Base-by-base conservation (phyloP, 2,888 invertebrate species). In the Cantharis rustica region DNA sequence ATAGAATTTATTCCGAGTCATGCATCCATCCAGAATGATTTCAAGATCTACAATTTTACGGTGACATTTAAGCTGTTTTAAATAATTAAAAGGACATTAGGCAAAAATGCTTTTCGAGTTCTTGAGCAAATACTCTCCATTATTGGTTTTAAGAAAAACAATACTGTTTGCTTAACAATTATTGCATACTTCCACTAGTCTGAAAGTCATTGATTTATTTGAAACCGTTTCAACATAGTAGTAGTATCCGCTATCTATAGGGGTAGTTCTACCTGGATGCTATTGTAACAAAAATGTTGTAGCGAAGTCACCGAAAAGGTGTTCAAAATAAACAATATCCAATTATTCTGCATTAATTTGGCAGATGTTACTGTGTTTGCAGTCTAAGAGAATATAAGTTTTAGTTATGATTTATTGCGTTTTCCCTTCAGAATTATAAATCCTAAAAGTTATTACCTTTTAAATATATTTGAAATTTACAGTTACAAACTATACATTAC, bases 401-500 rank as follows among this genome's bases (percentile, higher is more conserved):
- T 20, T 20, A 66, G 64, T 20, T 66, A 66, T 47, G 64, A 66
- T 66, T 66, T 66, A 66, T 66, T 66, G 23, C 64, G 17, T 20
- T 66, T 20, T 66, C 64, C 64, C 47, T 47, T 20, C 16, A 66
- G 20, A 66, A 66, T 66, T 66, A 66, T 66, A 20, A 20, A 66
- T 66, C 20, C 64, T 10, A 61, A 69, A 69, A 61, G 31, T 69
- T 69, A 69, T 69, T 20, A 61, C 69, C 69, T 69, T 61, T 69
- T 69, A 69, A 69, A 20, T 69, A 69, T 61, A 61, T 20, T 47
- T 69, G 61, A 66, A 66, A 66, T 66, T 66, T 66, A 66, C 64
- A 66, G 64, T 66, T 66, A 66, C 23, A 66, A 66, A 66, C 64
- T 66, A 66, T 66, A 66, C 64, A 66, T 66, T 69, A 69, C 69